These are phyloP conservation scores for Vulpes vulpes DNA, from an alignment of 2,113 vertebrate genomes.

Conservation along the genomic window DNA sequence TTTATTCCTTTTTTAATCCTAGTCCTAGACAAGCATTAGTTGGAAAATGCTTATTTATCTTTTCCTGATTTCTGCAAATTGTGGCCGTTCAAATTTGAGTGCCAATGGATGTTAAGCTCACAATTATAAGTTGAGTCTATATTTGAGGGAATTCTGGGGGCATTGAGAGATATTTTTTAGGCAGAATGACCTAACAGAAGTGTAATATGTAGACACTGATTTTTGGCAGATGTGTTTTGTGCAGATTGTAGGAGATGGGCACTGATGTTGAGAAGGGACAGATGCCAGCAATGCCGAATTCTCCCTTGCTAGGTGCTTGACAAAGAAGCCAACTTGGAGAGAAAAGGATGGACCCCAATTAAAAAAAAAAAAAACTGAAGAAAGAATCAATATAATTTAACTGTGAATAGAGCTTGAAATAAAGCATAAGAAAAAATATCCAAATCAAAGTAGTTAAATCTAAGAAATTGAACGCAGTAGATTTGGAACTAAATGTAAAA, in stretches of 20 bases:
- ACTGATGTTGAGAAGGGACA: background rate
- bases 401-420: background rate
- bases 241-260: background rate
- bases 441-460: conserved; percentile 5
- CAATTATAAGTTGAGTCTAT: background rate
- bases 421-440: background rate
- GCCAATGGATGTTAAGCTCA: conserved; percentile 25
- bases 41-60: conserved; percentile 5
- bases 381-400: background rate
- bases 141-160: background rate
- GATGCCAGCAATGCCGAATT: background rate
- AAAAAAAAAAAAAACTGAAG: background rate
- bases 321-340: background rate
- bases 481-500: conserved; percentile 32
- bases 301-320: background rate
- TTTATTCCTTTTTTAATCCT: background rate
- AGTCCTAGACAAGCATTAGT: background rate
- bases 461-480: background rate
- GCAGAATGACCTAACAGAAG: conserved; percentile 2
- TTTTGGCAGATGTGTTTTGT: conserved; percentile 2
- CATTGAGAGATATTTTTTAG: background rate
- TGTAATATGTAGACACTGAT: conserved; percentile 28
- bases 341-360: background rate
- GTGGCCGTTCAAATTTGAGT: background rate
- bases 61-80: conserved; percentile 24